Evolutionary conservation across 2,797 vertebrate species (phyloP).

Genomic region (Sardinella longiceps): DNA sequence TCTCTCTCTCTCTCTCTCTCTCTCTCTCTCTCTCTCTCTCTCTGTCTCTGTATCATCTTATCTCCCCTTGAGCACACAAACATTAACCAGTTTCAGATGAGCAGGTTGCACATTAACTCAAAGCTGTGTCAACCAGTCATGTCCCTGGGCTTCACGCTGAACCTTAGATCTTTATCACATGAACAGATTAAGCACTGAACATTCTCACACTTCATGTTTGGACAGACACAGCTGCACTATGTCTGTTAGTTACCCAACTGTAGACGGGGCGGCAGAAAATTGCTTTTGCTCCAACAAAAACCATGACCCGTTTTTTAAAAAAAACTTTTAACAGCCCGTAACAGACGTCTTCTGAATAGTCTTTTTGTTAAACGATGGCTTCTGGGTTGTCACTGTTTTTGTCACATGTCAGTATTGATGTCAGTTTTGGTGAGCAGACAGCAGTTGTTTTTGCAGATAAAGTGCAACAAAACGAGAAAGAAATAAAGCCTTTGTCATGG

Average conservation of each 20-base stretch:
- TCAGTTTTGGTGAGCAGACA: not conserved
- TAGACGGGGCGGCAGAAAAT: not conserved
- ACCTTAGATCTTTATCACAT: not conserved
- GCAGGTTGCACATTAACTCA: constrained; percentile 55
- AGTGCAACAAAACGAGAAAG: not conserved
- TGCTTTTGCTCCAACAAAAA: not conserved
- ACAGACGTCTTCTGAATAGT: not conserved
- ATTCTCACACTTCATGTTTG: not conserved
- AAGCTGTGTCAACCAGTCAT: constrained; percentile 16
- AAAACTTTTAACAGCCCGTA: not conserved
- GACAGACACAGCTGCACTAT: not conserved
- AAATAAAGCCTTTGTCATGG: not conserved
- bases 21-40: not conserved
- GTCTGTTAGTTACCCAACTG: too few relatives aligned
- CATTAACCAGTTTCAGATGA: constrained; percentile 50
- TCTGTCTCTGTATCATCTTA: not conserved
- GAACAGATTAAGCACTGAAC: not conserved
- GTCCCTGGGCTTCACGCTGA: not conserved
- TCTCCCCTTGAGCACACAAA: constrained; percentile 30
- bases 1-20: not conserved
- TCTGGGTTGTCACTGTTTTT: not conserved
- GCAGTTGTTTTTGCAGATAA: constrained; percentile 15
- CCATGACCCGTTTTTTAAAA: not conserved
- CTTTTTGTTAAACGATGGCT: not conserved
- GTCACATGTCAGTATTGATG: not conserved